Evolutionary conservation across 2,113 vertebrate genomes (phyloP).

Genomic region (Ceyx cyanopectus): DNA sequence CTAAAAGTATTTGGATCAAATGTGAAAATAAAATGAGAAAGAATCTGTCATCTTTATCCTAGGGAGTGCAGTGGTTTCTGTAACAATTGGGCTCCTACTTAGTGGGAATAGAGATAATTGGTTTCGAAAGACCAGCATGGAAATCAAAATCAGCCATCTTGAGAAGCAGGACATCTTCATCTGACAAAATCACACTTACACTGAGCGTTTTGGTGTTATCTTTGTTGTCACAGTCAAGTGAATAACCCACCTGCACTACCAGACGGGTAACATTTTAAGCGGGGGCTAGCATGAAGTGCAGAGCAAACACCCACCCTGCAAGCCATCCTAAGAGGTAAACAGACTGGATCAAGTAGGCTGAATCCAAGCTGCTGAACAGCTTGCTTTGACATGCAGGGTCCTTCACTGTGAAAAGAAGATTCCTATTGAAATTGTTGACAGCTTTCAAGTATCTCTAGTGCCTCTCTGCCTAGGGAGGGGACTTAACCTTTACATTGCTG

Average conservation of each 20-base stretch:
- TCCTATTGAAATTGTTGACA: slow-evolving; percentile 38
- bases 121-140: not conserved
- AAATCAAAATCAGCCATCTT: not conserved
- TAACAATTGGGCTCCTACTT: not conserved
- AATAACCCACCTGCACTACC: not conserved
- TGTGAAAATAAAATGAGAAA: not conserved
- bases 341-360: slow-evolving; percentile 37
- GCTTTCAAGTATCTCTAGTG: slow-evolving; percentile 43
- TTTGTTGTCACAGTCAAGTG: not conserved
- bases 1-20: not conserved
- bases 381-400: slow-evolving; percentile 42
- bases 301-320: not conserved
- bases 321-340: slow-evolving; percentile 12
- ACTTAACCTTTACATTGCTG: slow-evolving; percentile 35
- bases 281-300: not conserved
- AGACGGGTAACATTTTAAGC: not conserved
- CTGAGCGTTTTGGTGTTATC: not conserved
- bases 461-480: not conserved
- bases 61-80: not conserved
- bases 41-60: not conserved
- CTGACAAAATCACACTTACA: not conserved
- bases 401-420: slow-evolving; percentile 39
- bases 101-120: not conserved
- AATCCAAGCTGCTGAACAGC: slow-evolving; percentile 48
- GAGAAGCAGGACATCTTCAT: not conserved